These are phyloP conservation scores for Solenopsis invicta DNA, from an alignment of 1,140 invertebrate species.

Conservation along the genomic window DNA sequence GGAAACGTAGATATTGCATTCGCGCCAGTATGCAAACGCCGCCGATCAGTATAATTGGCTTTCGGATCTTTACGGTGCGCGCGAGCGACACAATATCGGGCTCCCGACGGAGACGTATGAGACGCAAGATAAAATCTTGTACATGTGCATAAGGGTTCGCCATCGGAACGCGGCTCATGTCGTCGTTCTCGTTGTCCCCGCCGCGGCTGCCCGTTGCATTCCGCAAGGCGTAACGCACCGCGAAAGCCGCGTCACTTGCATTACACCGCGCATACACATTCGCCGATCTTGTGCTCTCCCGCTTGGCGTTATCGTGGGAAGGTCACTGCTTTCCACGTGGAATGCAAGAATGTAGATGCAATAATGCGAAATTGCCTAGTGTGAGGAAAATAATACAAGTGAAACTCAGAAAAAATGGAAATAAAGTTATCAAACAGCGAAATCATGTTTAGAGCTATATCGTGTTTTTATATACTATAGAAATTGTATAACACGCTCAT, in stretches of 20 bases:
- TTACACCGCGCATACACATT: constrained; percentile 39
- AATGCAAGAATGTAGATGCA: constrained; percentile 28
- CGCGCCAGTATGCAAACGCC: constrained; percentile 16
- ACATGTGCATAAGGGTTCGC: constrained; percentile 35
- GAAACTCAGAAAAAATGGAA: background rate
- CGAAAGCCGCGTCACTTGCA: constrained; percentile 44
- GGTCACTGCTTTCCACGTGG: constrained; percentile 49
- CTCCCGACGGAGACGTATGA: constrained; percentile 30
- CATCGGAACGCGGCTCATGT: constrained; percentile 41
- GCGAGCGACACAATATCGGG: constrained; percentile 37
- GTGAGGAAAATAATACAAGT: constrained; percentile 6
- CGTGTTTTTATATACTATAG: background rate
- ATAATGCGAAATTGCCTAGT: constrained; percentile 9
- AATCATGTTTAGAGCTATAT: background rate
- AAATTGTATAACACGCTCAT: background rate
- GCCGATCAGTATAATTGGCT: constrained; percentile 36
- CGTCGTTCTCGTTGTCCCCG: constrained; percentile 22
- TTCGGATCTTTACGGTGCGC: constrained; percentile 17
- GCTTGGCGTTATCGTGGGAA: constrained; percentile 58
- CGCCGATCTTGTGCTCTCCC: constrained; percentile 38
- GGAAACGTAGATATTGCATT: background rate
- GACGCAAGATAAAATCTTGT: constrained; percentile 49
- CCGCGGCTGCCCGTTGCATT: constrained; percentile 23
- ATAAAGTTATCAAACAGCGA: background rate
- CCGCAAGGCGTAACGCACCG: constrained; percentile 50